Base-by-base conservation (phyloP, 2,113 vertebrate species). In the Engraulis encrasicolus region DNA sequence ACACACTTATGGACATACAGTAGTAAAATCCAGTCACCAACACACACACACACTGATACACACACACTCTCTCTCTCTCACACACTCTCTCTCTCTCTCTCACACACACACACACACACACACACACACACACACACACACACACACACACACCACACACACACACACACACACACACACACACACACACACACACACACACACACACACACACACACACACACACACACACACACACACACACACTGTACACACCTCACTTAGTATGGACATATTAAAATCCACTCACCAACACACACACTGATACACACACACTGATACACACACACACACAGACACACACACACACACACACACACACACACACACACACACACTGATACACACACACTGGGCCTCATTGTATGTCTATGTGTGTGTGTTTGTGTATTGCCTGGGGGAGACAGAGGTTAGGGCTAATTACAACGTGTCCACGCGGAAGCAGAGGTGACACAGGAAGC, bases 351-450 rank as follows among this genome's bases (percentile, higher is more conserved):
- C 58, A 31, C n/a, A 31, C 58, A 66, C 58, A 27, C 11, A 66
- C 58, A 31, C n/a, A 66, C n/a, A 66, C 20, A 23, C 58, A 66
- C 58, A 66, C 58, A 66, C 58, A 66, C 58, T 27, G 7, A 66
- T 23, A 66, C 58, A 84, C 79, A 52, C 85, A 80, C 86, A 80
- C 79, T 87, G 2, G 85, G 89, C 78, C 85, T 49, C 80, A 88
- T 54, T 84, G 82, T 88, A 85, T 83, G n/a, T n/a, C n/a, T n/a
- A n/a, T n/a, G n/a, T n/a, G n/a, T n/a, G n/a, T n/a, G n/a, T n/a
- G n/a, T n/a, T n/a, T n/a, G n/a, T n/a, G n/a, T 0, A 85, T 85
- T 86, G 77, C 87, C 83, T 78, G 85, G 91, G 88, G 85, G 79
- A 77, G 86, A 66, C 58, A 31, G 58, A 15, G 58, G 58, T 66